Conservation (phyloP, 2,797 vertebrate species). For the Enteromius thamalakanensis region DNA sequence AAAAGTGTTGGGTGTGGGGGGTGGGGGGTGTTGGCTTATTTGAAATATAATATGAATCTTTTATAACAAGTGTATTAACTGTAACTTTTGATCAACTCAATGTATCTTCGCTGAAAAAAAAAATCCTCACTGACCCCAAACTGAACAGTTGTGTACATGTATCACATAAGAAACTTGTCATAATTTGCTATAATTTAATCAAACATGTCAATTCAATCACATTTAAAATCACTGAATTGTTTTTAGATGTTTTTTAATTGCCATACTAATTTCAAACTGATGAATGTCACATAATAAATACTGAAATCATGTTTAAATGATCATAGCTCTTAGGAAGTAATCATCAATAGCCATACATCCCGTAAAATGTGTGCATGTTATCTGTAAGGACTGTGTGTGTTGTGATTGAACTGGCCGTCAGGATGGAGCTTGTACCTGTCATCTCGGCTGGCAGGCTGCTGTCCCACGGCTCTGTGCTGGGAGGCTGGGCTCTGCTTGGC, state of each 20-base stretch:
- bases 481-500: constrained; percentile 91
- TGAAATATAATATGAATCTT: too few species aligned
- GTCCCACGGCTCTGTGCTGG: constrained; percentile 85
- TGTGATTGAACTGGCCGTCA: constrained; percentile 22
- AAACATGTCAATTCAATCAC: neutral
- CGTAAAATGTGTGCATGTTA: neutral
- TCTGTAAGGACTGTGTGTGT: neutral
- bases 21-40: too few species aligned
- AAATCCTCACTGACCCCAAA: neutral
- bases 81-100: too few species aligned
- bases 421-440: constrained; percentile 80
- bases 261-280: neutral
- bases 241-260: neutral
- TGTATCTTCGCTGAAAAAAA: too few species aligned
- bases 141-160: neutral
- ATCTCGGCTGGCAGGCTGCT: constrained; percentile 76
- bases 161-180: neutral
- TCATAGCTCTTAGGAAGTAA: neutral
- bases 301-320: neutral
- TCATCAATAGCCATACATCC: neutral
- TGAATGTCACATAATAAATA: neutral
- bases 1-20: too few species aligned
- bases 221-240: neutral
- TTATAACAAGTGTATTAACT: too few species aligned
- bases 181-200: too few species aligned